A percentile compares a stretch with the other conserved stretches of the same genome.
phyloP scores from a whole-genome alignment of 2,113 vertebrate species.

The Lipophrys pholis region DNA sequence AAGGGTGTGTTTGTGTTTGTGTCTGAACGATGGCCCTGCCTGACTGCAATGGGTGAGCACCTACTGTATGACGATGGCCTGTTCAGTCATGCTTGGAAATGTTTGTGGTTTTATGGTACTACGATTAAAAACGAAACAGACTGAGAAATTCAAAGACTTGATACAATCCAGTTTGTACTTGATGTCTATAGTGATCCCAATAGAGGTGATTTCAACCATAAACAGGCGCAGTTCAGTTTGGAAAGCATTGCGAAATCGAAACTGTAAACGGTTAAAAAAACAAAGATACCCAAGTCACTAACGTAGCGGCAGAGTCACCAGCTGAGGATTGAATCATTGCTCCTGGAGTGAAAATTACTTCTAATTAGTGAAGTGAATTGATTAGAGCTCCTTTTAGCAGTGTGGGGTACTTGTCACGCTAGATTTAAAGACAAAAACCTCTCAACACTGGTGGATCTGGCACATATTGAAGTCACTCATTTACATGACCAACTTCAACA shows the following conservation, averaged over 20 bases:
- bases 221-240: no score
- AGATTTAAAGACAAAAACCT: conserved; percentile 8
- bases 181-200: no score
- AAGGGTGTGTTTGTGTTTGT: no score
- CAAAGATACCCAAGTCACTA: not conserved
- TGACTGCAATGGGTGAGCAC: no score
- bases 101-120: no score
- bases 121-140: no score
- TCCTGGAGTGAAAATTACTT: conserved; percentile 31
- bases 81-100: no score
- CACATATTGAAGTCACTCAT: not conserved
- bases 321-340: conserved; percentile 18
- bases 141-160: no score
- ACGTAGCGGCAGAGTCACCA: not conserved
- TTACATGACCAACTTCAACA: not conserved
- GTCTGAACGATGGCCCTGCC: no score
- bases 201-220: no score
- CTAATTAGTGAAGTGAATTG: conserved; percentile 39
- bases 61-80: no score
- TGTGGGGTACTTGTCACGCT: conserved; percentile 16
- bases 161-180: no score
- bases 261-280: not conserved
- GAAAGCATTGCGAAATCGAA: not conserved
- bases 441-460: not conserved
- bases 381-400: conserved; percentile 29